These are phyloP conservation scores for Dione vanillae DNA, from an alignment of 2,888 invertebrate genomes.

Conservation along the genomic window DNA sequence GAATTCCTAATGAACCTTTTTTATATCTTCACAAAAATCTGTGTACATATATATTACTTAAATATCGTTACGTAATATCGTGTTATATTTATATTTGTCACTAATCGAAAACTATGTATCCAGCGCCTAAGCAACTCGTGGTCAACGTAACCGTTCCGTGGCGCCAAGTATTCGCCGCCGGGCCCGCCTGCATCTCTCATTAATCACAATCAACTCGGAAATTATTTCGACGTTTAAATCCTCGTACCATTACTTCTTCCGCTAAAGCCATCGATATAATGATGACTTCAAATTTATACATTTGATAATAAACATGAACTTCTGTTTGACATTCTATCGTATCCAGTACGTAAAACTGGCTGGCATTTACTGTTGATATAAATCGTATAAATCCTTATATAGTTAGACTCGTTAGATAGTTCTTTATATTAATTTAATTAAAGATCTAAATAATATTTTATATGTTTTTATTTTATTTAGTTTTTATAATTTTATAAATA, in stretches of 20 bases:
- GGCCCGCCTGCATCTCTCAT: constrained; percentile 64
- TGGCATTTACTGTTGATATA: background rate
- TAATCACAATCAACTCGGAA: constrained; percentile 82
- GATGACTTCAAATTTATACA: constrained; percentile 37
- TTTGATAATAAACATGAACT: constrained; percentile 43
- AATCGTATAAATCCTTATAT: too few relatives aligned
- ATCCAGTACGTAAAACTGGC: background rate
- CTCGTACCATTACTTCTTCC: constrained; percentile 66
- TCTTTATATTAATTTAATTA: too few relatives aligned
- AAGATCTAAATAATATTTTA: too few relatives aligned
- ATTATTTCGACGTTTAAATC: constrained; percentile 80
- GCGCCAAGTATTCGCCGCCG: constrained; percentile 49
- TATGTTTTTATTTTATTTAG: too few relatives aligned
- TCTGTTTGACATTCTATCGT: constrained; percentile 36
- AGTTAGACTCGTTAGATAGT: too few relatives aligned
- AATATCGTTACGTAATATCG: too few relatives aligned
- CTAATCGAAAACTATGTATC: constrained; percentile 15
- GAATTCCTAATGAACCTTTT: too few relatives aligned
- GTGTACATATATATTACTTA: too few relatives aligned
- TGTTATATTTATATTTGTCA: too few relatives aligned
- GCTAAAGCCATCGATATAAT: constrained; percentile 56
- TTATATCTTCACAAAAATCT: too few relatives aligned
- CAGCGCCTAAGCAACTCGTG: constrained; percentile 33
- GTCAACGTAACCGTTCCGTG: constrained; percentile 39
- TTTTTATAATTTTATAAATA: too few relatives aligned